These are phyloP conservation scores for Xerus inauris DNA, from an alignment of 2,113 vertebrate genomes.

Conservation along the genomic window DNA sequence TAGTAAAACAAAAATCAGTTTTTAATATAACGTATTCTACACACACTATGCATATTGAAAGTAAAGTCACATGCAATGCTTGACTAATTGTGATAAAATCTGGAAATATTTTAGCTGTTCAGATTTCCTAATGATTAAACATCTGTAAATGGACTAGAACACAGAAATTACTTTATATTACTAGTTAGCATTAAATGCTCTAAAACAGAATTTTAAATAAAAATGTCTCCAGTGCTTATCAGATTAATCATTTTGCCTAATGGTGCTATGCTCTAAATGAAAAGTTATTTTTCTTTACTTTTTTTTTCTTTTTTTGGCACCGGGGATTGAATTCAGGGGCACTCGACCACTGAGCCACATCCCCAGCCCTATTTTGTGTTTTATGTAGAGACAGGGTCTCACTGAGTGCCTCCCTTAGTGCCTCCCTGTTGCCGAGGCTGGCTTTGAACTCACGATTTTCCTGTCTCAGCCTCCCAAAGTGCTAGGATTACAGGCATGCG, in stretches of 20 bases:
- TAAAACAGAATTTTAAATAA: background rate
- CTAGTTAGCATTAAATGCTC: background rate
- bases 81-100: background rate
- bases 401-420: too few species aligned
- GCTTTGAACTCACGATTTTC: too few species aligned
- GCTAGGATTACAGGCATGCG: too few species aligned
- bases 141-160: background rate
- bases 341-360: too few species aligned
- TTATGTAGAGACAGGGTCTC: too few species aligned
- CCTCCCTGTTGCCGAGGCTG: too few species aligned
- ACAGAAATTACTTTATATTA: background rate
- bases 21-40: background rate
- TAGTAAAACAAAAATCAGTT: background rate
- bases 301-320: too few species aligned
- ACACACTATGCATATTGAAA: background rate
- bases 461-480: too few species aligned
- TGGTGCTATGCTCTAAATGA: background rate
- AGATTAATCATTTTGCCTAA: constrained; percentile 17
- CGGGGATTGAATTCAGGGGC: too few species aligned
- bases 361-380: too few species aligned
- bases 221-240: background rate
- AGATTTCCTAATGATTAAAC: background rate
- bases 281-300: too few species aligned
- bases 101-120: background rate
- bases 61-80: background rate